Base-by-base conservation (phyloP, 2,113 vertebrate species). In the Pseudolaguvia tuberculata region DNA sequence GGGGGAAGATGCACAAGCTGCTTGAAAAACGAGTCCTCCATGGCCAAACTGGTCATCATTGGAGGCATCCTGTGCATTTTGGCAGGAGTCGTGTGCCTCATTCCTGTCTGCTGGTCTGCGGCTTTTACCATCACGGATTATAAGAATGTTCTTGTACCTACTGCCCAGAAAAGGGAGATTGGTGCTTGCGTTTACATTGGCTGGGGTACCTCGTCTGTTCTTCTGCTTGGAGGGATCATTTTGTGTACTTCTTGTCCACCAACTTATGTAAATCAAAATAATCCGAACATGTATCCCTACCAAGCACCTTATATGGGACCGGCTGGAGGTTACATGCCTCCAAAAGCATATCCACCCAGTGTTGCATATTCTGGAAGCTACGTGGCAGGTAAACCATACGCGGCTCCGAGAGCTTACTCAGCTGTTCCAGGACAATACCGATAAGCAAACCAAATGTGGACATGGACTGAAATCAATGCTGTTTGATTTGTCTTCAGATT, bases 231-330 rank as follows among this genome's bases (percentile, higher is more conserved):
- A 11, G 91, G 91, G 20, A 87, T 88, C 73, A 72, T 88, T 65
- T 78, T 92, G 2, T 89, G 89, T 53, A 89, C 89, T 0, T 87
- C 90, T 6, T 92, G 91, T 42, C 91, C 91, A 29, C 87, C 89
- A 8, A 81, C 78, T 12, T 80, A 61, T 7, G 1, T 55, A 11
- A 85, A 88, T 12, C 80, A n/a, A 25, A 83, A 76, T 82, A 88
- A 72, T 79, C 82, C 18, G 18, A 76, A 63, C 5, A 39, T 75
- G 69, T 90, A 89, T 79, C 81, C 80, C 0, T 90, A 90, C 17
- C 10, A 81, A 13, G 78, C 52, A 10, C 79, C 83, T n/a, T 2
- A 59, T 5, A 9, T 73, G 5, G 78, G 72, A 66, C 79, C 70
- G 0, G 47, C 35, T 1, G 78, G 18, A 15, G 15, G 0, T 3